phyloP scores from a whole-genome alignment of 2,113 vertebrate genomes.

The Gnathonemus longibarbis region DNA sequence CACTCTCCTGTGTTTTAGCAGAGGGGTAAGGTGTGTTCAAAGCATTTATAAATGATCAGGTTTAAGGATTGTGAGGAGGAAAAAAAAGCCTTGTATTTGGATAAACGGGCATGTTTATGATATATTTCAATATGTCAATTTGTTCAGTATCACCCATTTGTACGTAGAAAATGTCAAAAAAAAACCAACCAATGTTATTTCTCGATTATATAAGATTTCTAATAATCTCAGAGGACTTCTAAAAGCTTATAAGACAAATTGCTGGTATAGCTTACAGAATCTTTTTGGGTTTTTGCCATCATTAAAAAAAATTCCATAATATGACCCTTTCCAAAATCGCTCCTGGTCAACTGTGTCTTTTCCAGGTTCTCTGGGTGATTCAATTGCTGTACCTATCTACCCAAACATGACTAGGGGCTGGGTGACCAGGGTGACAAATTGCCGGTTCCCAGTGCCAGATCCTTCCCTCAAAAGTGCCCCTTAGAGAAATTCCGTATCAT shows the following conservation, averaged over 20 bases:
- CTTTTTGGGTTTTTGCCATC: neutral
- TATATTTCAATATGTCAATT: neutral
- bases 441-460: neutral
- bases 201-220: neutral
- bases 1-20: neutral
- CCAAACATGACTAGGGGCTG: neutral
- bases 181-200: neutral
- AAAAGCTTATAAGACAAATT: neutral
- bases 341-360: slow-evolving; percentile 5
- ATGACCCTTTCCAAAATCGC: neutral
- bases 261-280: neutral
- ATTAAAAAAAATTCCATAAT: neutral
- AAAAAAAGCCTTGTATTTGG: neutral
- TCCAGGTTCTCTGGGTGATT: neutral
- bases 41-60: neutral
- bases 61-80: neutral
- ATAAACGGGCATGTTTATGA: neutral
- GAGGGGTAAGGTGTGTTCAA: neutral
- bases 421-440: neutral
- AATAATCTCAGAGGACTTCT: neutral
- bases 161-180: neutral
- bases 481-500: slow-evolving; percentile 11
- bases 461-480: neutral
- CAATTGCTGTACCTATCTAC: neutral
- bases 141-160: neutral